These are phyloP conservation scores for Perca schrenkii DNA, from an alignment of 2,113 vertebrate genomes.

Conservation along the genomic window DNA sequence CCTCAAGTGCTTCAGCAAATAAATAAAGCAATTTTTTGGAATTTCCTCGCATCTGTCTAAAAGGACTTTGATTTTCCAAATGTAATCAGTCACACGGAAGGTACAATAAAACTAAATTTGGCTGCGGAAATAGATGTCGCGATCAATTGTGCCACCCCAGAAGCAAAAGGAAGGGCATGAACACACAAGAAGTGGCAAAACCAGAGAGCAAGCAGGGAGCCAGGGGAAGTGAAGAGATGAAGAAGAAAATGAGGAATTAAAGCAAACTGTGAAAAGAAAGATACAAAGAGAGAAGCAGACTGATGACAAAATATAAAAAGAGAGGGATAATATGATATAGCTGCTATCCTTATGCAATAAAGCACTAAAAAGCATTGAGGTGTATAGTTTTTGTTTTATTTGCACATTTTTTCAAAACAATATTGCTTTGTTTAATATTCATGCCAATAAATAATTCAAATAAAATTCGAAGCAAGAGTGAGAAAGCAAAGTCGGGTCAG, in stretches of 20 bases:
- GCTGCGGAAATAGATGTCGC: constrained; percentile 26
- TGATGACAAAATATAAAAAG: constrained; percentile 20
- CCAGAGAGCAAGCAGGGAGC: not conserved
- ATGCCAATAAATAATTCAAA: constrained; percentile 34
- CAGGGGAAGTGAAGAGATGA: not conserved
- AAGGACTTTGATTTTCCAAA: constrained; percentile 33
- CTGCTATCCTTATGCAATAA: constrained; percentile 33
- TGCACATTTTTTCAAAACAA: constrained; percentile 21
- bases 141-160: constrained; percentile 24
- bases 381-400: constrained; percentile 20
- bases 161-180: constrained; percentile 22
- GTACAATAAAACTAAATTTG: constrained; percentile 28
- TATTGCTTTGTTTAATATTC: constrained; percentile 40
- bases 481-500: constrained; percentile 29
- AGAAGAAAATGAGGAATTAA: not conserved
- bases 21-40: constrained; percentile 60
- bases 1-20: constrained; percentile 39
- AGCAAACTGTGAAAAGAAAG: constrained; percentile 16
- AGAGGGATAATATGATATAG: constrained; percentile 7
- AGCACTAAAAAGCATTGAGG: constrained; percentile 18
- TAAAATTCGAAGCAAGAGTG: constrained; percentile 22
- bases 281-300: constrained; percentile 1
- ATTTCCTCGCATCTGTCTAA: constrained; percentile 53
- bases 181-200: constrained; percentile 22
- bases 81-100: constrained; percentile 30